Base-by-base conservation (phyloP, 2,113 vertebrate genomes). In the Neolamprologus toae region DNA sequence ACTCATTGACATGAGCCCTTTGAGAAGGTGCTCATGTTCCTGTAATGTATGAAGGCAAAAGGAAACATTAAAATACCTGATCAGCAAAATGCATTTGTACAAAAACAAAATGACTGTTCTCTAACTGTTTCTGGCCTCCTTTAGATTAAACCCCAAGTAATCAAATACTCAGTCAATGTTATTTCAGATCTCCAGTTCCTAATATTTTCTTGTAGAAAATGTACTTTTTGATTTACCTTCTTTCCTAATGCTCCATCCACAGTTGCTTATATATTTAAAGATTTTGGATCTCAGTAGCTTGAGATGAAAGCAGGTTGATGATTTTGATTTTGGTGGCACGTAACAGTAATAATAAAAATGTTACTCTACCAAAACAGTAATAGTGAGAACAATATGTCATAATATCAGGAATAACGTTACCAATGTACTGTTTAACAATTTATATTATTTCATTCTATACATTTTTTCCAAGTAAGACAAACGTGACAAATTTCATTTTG, bases 61-160 rank as follows among this genome's bases (percentile, higher is more conserved):
- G 16, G 71, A 90, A 80, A 66, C 89, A 89, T 93, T 91, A 84
- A 84, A 87, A 57, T 85, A 88, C 40, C 86, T 90, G 23, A 81
- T 63, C 89, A 92, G 86, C 91, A 90, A 92, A 92, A 86, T 68
- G 57, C 84, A 86, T 94, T 94, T 93, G 89, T 94, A 94, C 82
- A 88, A 42, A 42, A 84, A 83, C 40, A 17, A 55, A 87, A 82
- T 33, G 93, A 96, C 94, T 96, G 94, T 92, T 96, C 91, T 92
- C 61, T 85, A 91, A 89, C 89, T 93, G 95, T 96, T 96, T 95
- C 96, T 96, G 96, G 88, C 91, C 87, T 93, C 81, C 76, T 87
- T 49, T 55, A 88, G 87, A 92, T 86, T 84, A 47, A 94, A 93
- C 92, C 91, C 79, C 82, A 91, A 90, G 84, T 87, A 91, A 89